These are phyloP conservation scores for Bucorvus abyssinicus DNA, from an alignment of 2,797 vertebrate species.

Conservation along the genomic window DNA sequence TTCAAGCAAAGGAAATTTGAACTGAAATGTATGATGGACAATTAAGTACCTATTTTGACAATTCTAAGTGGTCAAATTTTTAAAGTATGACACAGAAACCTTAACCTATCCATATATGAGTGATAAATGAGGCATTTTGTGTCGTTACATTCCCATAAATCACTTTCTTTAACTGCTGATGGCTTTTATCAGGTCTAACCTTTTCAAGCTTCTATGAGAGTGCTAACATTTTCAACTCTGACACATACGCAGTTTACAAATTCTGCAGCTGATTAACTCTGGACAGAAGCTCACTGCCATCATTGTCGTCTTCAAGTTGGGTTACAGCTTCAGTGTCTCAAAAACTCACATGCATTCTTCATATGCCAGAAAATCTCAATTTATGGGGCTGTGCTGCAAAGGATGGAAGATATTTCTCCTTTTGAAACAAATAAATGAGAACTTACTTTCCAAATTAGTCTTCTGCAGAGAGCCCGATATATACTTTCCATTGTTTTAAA, in stretches of 20 bases:
- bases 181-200: slow-evolving; percentile 99
- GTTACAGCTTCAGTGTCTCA: slow-evolving; percentile 68
- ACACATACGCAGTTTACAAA: slow-evolving; percentile 94
- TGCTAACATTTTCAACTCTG: slow-evolving; percentile 98
- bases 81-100: slow-evolving; percentile 90
- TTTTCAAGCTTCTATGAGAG: slow-evolving; percentile 99
- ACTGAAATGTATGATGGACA: slow-evolving; percentile 77
- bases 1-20: slow-evolving; percentile 74
- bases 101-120: slow-evolving; percentile 91
- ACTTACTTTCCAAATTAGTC: not conserved
- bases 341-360: slow-evolving; percentile 45
- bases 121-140: slow-evolving; percentile 99
- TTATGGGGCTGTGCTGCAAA: not conserved
- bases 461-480: not conserved
- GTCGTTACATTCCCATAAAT: slow-evolving; percentile 98
- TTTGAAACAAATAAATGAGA: slow-evolving; percentile 33
- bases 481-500: not conserved
- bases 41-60: slow-evolving; percentile 83
- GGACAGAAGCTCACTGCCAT: slow-evolving; percentile 79
- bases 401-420: not conserved
- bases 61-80: slow-evolving; percentile 90
- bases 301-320: slow-evolving; percentile 74
- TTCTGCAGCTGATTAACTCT: slow-evolving; percentile 97
- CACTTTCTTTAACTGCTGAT: slow-evolving; percentile 94
- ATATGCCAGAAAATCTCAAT: slow-evolving; percentile 46